These are phyloP conservation scores for Ruditapes philippinarum DNA, from an alignment of 1,140 invertebrate genomes.

Conservation along the genomic window DNA sequence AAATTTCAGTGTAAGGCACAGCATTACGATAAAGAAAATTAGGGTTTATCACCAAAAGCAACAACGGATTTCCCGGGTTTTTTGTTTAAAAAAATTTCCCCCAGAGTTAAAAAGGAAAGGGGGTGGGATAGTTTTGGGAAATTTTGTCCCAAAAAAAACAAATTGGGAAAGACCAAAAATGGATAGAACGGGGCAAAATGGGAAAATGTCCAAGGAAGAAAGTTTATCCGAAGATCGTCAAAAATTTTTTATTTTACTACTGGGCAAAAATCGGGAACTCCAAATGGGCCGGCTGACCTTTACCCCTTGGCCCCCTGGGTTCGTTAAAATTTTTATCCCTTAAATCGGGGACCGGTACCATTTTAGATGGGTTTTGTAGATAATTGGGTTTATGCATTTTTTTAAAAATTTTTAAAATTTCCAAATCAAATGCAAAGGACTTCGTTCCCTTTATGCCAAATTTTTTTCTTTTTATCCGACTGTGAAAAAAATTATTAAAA, in stretches of 20 bases:
- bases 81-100: constrained; percentile 61
- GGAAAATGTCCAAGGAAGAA: constrained; percentile 78
- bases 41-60: constrained; percentile 68
- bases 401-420: neutral
- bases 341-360: neutral
- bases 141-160: constrained; percentile 74
- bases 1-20: constrained; percentile 73
- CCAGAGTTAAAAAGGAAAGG: neutral
- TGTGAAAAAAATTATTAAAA: constrained; percentile 72
- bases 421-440: too few species aligned
- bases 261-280: constrained; percentile 57
- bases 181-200: constrained; percentile 66
- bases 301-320: neutral
- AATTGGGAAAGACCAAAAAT: constrained; percentile 75
- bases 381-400: too few species aligned
- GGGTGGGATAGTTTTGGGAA: constrained; percentile 31
- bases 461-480: neutral
- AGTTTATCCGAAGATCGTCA: constrained; percentile 65
- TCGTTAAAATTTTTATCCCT: neutral
- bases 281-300: constrained; percentile 69
- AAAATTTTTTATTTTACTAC: constrained; percentile 35
- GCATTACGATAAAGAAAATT: constrained; percentile 69
- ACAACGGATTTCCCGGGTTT: constrained; percentile 72
- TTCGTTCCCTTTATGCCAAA: too few species aligned
- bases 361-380: neutral